phyloP scores from a whole-genome alignment of 2,888 invertebrate genomes.

The Coelopa pilipes region DNA sequence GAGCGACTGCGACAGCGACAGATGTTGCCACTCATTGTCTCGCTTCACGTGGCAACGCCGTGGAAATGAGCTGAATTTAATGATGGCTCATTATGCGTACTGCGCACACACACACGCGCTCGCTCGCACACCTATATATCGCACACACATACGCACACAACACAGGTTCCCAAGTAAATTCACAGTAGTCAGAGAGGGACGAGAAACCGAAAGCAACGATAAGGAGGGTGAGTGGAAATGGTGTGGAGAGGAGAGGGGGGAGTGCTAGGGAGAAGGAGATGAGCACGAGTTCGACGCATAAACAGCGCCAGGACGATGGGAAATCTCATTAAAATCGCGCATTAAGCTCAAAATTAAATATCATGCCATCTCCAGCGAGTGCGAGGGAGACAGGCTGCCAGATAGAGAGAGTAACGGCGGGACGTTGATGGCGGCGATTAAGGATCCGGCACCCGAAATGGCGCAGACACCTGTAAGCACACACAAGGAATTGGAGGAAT shows the following conservation, averaged over 20 bases:
- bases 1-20: neutral
- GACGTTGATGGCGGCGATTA: constrained; percentile 7
- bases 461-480: constrained; percentile 1
- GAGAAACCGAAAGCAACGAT: too few species aligned
- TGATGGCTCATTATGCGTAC: constrained; percentile 21
- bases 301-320: neutral
- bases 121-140: neutral
- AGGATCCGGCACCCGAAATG: constrained; percentile 8
- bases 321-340: constrained; percentile 30
- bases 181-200: too few species aligned
- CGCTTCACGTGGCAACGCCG: neutral
- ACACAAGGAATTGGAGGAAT: constrained; percentile 3
- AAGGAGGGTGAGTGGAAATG: too few species aligned
- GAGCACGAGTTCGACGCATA: too few species aligned
- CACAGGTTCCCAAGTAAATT: too few species aligned
- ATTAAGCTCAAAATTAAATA: constrained; percentile 20
- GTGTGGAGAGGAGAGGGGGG: too few species aligned
- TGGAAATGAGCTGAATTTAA: constrained; percentile 17
- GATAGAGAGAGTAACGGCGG: constrained; percentile 1
- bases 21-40: neutral
- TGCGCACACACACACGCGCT: neutral
- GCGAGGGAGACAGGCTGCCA: constrained; percentile 3
- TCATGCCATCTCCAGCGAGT: neutral
- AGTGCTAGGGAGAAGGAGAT: too few species aligned
- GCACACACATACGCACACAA: too few species aligned